Percentiles rank a stretch among this genome's conserved stretches.
Conservation (phyloP, 2,888 invertebrate genomes). For the Eulithis testata region DNA sequence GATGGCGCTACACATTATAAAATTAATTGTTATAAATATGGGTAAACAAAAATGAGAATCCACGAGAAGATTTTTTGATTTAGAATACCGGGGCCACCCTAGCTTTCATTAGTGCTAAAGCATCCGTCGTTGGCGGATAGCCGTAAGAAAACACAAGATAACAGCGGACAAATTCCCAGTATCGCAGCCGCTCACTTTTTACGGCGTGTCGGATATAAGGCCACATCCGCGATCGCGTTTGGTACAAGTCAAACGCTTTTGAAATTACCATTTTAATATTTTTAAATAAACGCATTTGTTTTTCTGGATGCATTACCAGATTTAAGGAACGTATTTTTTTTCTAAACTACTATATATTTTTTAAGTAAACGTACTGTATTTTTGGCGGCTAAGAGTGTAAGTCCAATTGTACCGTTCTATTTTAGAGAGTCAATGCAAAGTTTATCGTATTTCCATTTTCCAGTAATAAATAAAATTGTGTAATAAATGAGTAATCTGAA, state of each 20-base stretch:
- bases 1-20: too few relatives aligned
- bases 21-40: too few relatives aligned
- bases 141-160: slow-evolving; percentile 39
- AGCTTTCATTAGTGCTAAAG: slow-evolving; percentile 5
- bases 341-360: too few relatives aligned
- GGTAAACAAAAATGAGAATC: background rate
- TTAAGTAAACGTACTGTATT: too few relatives aligned
- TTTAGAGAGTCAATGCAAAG: too few relatives aligned
- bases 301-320: too few relatives aligned
- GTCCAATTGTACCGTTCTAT: too few relatives aligned
- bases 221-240: slow-evolving; percentile 52
- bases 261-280: background rate
- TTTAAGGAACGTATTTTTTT: too few relatives aligned
- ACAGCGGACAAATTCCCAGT: slow-evolving; percentile 53
- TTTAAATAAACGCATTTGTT: background rate
- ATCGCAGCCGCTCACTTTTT: slow-evolving; percentile 60
- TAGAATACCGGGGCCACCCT: background rate
- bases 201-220: slow-evolving; percentile 70
- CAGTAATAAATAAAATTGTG: too few relatives aligned
- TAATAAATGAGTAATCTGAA: too few relatives aligned
- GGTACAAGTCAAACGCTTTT: slow-evolving; percentile 38
- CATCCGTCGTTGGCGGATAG: background rate
- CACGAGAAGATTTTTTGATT: background rate
- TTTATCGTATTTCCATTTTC: too few relatives aligned
- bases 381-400: too few relatives aligned